phyloP scores from a whole-genome alignment of 2,888 invertebrate genomes.

The Pyrochroa serraticornis region DNA sequence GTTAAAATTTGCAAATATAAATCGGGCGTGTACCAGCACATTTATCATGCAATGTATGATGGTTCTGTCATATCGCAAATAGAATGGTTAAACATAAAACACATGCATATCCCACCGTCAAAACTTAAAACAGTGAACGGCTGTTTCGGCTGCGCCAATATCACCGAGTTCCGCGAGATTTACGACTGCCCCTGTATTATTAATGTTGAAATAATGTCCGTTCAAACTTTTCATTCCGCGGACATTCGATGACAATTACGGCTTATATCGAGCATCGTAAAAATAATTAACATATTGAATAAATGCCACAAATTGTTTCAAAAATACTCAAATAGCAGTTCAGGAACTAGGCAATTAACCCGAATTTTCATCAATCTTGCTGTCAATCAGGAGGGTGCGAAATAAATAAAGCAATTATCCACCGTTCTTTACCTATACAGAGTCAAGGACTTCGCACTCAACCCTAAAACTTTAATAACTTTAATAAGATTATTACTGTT shows the following conservation, averaged over 20 bases:
- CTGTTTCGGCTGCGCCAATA: slow-evolving; percentile 22
- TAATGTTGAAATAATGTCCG: neutral
- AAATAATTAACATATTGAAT: neutral
- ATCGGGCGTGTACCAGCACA: slow-evolving; percentile 24
- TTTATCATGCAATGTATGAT: slow-evolving; percentile 31
- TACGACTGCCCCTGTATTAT: slow-evolving; percentile 13
- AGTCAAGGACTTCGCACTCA: neutral
- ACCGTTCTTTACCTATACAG: no score
- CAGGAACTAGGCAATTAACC: no score
- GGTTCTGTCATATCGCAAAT: slow-evolving; percentile 38
- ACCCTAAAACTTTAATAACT: slow-evolving; percentile 18
- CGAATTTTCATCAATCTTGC: no score
- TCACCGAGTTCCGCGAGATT: slow-evolving; percentile 12
- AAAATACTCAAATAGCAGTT: no score
- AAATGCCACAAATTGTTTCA: no score
- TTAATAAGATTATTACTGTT: slow-evolving; percentile 26
- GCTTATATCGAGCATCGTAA: neutral
- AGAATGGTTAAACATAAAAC: slow-evolving; percentile 42
- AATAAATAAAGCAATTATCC: no score
- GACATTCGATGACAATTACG: neutral
- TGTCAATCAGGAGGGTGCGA: no score
- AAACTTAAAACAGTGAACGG: slow-evolving; percentile 25
- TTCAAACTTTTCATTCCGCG: neutral
- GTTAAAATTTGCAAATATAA: slow-evolving; percentile 31
- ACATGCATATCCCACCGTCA: slow-evolving; percentile 20